Base-by-base conservation (phyloP, 2,888 invertebrate species). In the Sabatieria punctata region DNA sequence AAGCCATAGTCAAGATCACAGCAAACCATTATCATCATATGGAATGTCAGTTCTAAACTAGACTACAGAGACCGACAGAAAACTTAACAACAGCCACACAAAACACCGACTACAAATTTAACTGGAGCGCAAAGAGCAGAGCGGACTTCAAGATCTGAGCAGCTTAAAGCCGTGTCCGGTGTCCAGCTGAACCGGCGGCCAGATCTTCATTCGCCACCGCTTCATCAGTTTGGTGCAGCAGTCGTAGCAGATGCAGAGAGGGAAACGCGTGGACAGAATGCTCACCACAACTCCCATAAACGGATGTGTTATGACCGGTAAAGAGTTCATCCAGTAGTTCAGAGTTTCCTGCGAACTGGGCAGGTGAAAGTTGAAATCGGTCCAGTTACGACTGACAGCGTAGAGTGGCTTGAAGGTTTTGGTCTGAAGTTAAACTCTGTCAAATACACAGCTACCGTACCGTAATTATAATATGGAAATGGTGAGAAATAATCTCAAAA, bases 121-220 rank as follows among this genome's bases (percentile, higher is more conserved):
- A n/a, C n/a, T n/a, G n/a, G n/a, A n/a, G n/a, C n/a, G n/a, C n/a
- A n/a, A n/a, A n/a, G n/a, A n/a, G n/a, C n/a, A n/a, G n/a, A n/a
- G n/a, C n/a, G n/a, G n/a, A 8, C 37, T n/a, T 36, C 49, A 60
- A 18, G 59, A 57, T 24, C 60, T 52, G 4, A 66, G 53, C 25
- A 67, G 54, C 45, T 60, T 61, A 46, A 66, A 65, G 0, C 67
- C 66, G 54, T 67, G 67, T 2, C 64, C 64, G 2, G 66, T 66
- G 47, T 65, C 63, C 1, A 61, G 48, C 43, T 63, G 59, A 36
- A 56, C 53, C 8, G 67, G 66, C 3, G 65, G 65, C 13, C 65
- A 50, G 58, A 64, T 61, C 6, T 51, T 50, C 60, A 66, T 60
- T 41, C 60, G 55, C 48, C 58, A 54, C 11, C 64, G 55, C n/a